Evolutionary conservation across 1,140 invertebrate species (phyloP).

Genomic region (Plodia interpunctella): DNA sequence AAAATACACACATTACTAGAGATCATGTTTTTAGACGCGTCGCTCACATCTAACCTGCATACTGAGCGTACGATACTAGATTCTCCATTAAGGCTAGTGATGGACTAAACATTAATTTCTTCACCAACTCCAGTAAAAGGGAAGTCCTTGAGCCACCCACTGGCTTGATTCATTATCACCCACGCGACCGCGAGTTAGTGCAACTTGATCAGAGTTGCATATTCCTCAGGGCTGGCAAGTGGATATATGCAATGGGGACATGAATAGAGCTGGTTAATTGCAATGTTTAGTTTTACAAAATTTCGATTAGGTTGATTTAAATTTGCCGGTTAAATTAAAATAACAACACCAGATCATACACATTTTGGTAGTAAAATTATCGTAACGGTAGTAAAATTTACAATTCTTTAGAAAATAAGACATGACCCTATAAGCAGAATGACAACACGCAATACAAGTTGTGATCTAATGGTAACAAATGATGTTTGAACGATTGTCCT

Average conservation of each 20-base stretch:
- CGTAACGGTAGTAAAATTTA: no score
- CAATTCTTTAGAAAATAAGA: neutral
- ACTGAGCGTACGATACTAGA: neutral
- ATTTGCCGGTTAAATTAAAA: no score
- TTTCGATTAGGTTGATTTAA: no score
- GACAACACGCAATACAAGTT: slow-evolving; percentile 9
- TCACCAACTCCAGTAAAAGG: slow-evolving; percentile 55
- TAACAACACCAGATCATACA: no score
- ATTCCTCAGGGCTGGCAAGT: slow-evolving; percentile 4
- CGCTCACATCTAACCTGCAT: neutral
- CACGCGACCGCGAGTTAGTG: slow-evolving; percentile 27
- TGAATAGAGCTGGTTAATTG: neutral
- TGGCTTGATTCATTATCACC: slow-evolving; percentile 39
- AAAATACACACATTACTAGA: no score
- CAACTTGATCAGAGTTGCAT: slow-evolving; percentile 13
- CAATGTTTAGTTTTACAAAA: neutral
- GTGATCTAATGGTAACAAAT: slow-evolving; percentile 22
- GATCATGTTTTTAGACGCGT: no score
- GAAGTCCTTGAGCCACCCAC: slow-evolving; percentile 59
- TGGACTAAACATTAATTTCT: slow-evolving; percentile 28
- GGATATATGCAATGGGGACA: slow-evolving; percentile 2
- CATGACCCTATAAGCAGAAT: slow-evolving; percentile 11
- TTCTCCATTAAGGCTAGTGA: neutral
- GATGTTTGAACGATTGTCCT: slow-evolving; percentile 9
- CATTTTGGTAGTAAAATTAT: no score